These are phyloP conservation scores for Condylostylus longicornis DNA, from an alignment of 1,140 invertebrate genomes.

Conservation along the genomic window DNA sequence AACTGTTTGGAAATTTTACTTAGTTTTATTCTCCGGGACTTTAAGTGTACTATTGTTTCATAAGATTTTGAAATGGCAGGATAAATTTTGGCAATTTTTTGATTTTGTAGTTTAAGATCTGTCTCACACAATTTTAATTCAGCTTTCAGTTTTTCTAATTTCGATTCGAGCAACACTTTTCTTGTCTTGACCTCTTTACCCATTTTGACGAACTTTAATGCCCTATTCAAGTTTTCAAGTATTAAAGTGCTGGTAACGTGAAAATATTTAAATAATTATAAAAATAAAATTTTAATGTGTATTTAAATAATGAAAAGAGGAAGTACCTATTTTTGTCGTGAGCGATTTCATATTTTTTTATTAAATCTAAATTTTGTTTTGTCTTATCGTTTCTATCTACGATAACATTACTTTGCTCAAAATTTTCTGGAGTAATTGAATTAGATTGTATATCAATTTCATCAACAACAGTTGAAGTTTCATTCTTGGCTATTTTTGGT, in stretches of 20 bases:
- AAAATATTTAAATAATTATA: slow-evolving; percentile 1
- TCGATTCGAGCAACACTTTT: slow-evolving; percentile 15
- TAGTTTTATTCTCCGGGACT: slow-evolving; percentile 21
- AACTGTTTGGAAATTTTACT: slow-evolving; percentile 19
- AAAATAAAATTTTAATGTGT: too few relatives aligned
- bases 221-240: slow-evolving; percentile 21
- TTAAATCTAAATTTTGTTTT: too few relatives aligned
- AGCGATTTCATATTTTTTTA: too few relatives aligned
- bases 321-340: too few relatives aligned
- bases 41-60: slow-evolving; percentile 22
- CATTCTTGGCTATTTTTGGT: too few relatives aligned
- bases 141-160: slow-evolving; percentile 16
- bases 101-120: slow-evolving; percentile 16
- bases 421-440: too few relatives aligned
- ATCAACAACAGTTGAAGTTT: too few relatives aligned
- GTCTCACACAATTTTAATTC: slow-evolving; percentile 20
- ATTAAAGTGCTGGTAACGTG: slow-evolving; percentile 14
- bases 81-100: slow-evolving; percentile 18
- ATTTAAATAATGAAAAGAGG: too few relatives aligned
- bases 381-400: too few relatives aligned
- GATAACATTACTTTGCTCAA: too few relatives aligned
- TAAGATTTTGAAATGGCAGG: slow-evolving; percentile 23
- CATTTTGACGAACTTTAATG: slow-evolving; percentile 19
- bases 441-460: too few relatives aligned
- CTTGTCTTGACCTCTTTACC: slow-evolving; percentile 17